Conservation (phyloP, 2,113 vertebrate species). For the Ceyx margarethae region DNA sequence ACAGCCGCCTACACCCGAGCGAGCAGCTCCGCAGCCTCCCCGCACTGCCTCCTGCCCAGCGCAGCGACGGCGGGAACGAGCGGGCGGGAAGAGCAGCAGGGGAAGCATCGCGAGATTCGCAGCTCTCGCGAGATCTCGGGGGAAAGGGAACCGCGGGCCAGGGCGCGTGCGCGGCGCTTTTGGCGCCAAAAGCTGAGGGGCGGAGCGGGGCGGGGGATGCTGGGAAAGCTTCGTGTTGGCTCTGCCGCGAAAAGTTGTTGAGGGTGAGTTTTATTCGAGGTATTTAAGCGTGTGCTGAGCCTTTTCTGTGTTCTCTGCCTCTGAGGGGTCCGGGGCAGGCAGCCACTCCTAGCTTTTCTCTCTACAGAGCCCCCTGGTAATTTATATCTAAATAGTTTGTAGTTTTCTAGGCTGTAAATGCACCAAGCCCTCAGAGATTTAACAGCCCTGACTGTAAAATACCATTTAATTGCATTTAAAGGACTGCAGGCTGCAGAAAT, state of each 20-base stretch:
- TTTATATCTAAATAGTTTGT: neutral
- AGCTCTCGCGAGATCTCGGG: fast-evolving
- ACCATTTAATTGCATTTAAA: too few species aligned
- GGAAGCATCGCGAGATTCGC: fast-evolving
- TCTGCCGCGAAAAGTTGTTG: fast-evolving
- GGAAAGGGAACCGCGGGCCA: fast-evolving
- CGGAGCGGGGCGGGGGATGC: fast-evolving
- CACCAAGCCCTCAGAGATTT: too few species aligned
- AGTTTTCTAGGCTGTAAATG: neutral
- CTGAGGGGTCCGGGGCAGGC: neutral
- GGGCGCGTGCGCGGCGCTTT: neutral
- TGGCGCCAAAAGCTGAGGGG: neutral
- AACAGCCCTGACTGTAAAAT: neutral
- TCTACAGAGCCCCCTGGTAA: neutral
- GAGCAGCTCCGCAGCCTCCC: neutral
- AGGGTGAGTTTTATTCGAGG: fast-evolving
- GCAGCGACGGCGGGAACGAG: fast-evolving
- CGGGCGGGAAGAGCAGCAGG: neutral
- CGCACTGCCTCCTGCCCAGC: neutral
- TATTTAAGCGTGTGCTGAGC: fast-evolving
- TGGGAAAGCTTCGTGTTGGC: fast-evolving
- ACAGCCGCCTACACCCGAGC: neutral
- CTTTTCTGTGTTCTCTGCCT: fast-evolving
- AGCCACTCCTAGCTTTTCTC: neutral
- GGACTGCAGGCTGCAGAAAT: neutral